Conservation (phyloP, 2,113 vertebrate genomes). For the Triplophysa dalaica region DNA sequence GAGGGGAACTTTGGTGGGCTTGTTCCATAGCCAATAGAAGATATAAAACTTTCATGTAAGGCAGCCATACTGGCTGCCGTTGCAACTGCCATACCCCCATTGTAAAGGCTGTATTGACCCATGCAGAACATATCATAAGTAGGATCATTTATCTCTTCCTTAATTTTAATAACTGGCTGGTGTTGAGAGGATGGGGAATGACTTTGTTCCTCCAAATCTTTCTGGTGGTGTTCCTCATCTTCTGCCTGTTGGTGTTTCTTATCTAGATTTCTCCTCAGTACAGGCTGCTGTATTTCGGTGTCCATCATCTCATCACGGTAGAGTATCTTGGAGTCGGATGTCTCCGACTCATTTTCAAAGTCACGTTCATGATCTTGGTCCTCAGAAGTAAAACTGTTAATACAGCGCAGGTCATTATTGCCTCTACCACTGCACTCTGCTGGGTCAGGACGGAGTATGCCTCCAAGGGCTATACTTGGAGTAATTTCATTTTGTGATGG, state of each 20-base stretch:
- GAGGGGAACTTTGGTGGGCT: conserved; percentile 94
- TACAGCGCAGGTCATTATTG: conserved; percentile 84
- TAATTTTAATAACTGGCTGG: conserved; percentile 90
- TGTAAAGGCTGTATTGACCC: conserved; percentile 98
- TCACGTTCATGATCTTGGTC: conserved; percentile 96
- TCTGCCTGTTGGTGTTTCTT: conserved; percentile 61
- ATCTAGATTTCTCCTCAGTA: conserved; percentile 57
- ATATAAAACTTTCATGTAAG: conserved; percentile 92
- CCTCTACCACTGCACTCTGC: conserved; percentile 75
- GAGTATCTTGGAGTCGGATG: conserved; percentile 91
- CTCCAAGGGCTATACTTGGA: conserved; percentile 86
- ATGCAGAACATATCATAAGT: conserved; percentile 99
- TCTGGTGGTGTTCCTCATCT: conserved; percentile 69
- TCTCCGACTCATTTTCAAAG: conserved; percentile 97
- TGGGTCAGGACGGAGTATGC: conserved; percentile 84
- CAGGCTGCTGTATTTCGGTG: conserved; percentile 74
- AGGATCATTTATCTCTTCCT: conserved; percentile 95
- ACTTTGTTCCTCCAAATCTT: conserved; percentile 84
- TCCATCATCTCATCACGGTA: conserved; percentile 88
- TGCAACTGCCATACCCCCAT: conserved; percentile 84
- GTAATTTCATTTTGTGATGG: conserved; percentile 96
- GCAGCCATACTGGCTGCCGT: conserved; percentile 93
- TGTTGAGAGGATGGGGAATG: conserved; percentile 81
- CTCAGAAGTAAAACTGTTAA: conserved; percentile 95
- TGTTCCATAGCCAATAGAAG: conserved; percentile 90